phyloP scores from a whole-genome alignment of 2,797 vertebrate genomes.

The Pagetopsis macropterus region DNA sequence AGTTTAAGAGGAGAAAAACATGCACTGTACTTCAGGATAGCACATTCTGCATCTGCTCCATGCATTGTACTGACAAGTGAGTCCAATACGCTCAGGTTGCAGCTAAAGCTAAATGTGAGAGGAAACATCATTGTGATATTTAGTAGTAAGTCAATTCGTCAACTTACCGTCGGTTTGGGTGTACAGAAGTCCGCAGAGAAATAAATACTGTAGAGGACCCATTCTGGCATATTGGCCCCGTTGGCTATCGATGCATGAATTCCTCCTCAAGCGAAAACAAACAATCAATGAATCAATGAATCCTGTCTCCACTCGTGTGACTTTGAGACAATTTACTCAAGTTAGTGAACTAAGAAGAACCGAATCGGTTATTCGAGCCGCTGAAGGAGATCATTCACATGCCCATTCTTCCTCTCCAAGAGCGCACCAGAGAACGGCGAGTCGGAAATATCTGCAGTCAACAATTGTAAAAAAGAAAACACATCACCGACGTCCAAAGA shows the following conservation, averaged over 20 bases:
- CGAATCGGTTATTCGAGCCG: constrained; percentile 27
- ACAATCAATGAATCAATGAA: constrained; percentile 45
- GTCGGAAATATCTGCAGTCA: constrained; percentile 69
- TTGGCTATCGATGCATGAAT: constrained; percentile 74
- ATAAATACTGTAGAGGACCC: constrained; percentile 81
- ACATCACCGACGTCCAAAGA: constrained; percentile 73
- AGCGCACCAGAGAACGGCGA: constrained; percentile 64
- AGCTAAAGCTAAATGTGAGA: not conserved
- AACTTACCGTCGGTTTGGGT: constrained; percentile 77
- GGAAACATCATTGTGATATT: not conserved
- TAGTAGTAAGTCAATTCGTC: not conserved
- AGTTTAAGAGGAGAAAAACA: constrained; percentile 18
- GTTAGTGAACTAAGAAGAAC: constrained; percentile 35
- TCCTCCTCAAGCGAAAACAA: constrained; percentile 60
- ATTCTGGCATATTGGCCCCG: constrained; percentile 83
- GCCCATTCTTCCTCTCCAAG: constrained; percentile 66
- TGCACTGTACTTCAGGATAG: constrained; percentile 21
- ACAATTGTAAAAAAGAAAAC: constrained; percentile 45
- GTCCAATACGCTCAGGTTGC: constrained; percentile 27
- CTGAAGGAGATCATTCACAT: constrained; percentile 38
- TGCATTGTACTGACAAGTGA: constrained; percentile 39
- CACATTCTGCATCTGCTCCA: constrained; percentile 4
- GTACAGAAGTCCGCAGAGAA: constrained; percentile 82
- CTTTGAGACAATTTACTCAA: constrained; percentile 36
- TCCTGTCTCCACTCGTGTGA: constrained; percentile 48